Conservation (phyloP, 2,797 vertebrate genomes). For the Esox lucius region DNA sequence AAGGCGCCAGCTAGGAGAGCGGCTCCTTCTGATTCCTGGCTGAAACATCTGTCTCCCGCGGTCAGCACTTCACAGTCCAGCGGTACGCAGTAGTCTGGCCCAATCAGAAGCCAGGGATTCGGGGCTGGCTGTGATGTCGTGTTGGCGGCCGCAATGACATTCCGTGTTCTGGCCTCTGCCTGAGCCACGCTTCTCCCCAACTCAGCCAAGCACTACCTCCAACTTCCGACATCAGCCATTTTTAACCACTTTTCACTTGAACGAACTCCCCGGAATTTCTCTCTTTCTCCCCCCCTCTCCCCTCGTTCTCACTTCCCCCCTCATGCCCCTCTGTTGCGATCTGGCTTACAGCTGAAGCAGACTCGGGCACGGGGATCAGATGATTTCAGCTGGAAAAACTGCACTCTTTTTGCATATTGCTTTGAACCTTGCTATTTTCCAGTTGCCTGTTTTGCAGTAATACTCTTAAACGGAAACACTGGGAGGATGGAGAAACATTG, state of each 20-base stretch:
- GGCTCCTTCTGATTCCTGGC: conserved; percentile 60
- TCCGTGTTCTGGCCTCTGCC: conserved; percentile 56
- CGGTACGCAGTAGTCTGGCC: conserved; percentile 61
- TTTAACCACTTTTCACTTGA: conserved; percentile 65
- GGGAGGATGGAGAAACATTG: conserved; percentile 43
- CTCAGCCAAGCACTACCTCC: conserved; percentile 53
- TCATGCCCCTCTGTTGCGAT: conserved; percentile 58
- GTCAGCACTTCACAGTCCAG: conserved; percentile 65
- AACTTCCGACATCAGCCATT: conserved; percentile 67
- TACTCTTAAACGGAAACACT: conserved; percentile 56
- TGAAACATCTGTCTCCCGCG: conserved; percentile 56
- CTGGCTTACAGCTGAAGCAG: conserved; percentile 70
- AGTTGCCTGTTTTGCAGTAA: conserved; percentile 70
- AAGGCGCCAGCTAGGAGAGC: conserved; percentile 57
- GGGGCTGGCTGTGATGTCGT: conserved; percentile 51
- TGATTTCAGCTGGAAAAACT: conserved; percentile 73
- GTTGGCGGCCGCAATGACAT: conserved; percentile 62
- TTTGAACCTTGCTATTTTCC: conserved; percentile 68
- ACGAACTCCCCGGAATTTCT: conserved; percentile 56
- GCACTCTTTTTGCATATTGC: conserved; percentile 65
- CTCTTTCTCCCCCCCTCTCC: conserved; percentile 36
- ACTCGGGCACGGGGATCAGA: conserved; percentile 73
- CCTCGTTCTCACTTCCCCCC: conserved; percentile 32
- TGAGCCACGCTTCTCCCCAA: conserved; percentile 53
- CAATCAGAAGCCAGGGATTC: conserved; percentile 56